These are phyloP conservation scores for Bufotes viridis DNA, from an alignment of 2,797 vertebrate genomes.

Conservation along the genomic window DNA sequence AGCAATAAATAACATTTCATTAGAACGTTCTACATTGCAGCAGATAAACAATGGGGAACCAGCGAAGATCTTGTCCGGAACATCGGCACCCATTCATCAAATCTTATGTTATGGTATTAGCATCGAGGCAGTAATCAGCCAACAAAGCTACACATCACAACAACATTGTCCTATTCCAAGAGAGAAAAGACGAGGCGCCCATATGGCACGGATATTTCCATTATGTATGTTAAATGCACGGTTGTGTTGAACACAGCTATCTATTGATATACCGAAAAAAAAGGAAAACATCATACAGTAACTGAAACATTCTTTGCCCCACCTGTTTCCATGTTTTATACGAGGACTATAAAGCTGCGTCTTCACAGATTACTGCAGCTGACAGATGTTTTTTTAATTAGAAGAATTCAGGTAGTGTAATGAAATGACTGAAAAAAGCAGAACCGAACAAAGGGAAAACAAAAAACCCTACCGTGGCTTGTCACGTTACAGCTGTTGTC, in stretches of 20 bases:
- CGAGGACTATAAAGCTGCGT: constrained; percentile 67
- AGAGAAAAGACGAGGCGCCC: constrained; percentile 43
- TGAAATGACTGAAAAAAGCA: constrained; percentile 73
- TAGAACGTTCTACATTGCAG: constrained; percentile 31
- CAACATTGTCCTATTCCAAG: constrained; percentile 14
- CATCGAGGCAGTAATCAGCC: constrained; percentile 27
- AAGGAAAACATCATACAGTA: constrained; percentile 60
- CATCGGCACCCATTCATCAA: not conserved
- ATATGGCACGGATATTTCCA: constrained; percentile 43
- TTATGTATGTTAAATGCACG: constrained; percentile 41
- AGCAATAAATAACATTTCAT: constrained; percentile 22
- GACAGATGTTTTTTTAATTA: constrained; percentile 77
- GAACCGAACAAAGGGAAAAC: constrained; percentile 70
- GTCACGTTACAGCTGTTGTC: constrained; percentile 78
- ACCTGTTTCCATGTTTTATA: constrained; percentile 67
- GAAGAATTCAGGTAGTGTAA: constrained; percentile 77
- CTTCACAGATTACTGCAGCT: constrained; percentile 68
- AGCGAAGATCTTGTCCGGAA: not conserved
- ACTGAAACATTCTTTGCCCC: constrained; percentile 66
- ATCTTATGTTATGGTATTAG: constrained; percentile 10
- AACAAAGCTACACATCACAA: constrained; percentile 42
- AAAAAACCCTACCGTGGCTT: constrained; percentile 54
- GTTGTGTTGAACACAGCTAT: constrained; percentile 44
- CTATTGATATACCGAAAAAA: constrained; percentile 65
- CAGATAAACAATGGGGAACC: constrained; percentile 4